phyloP scores from a whole-genome alignment of 2,113 vertebrate genomes.

The Gambusia affinis region DNA sequence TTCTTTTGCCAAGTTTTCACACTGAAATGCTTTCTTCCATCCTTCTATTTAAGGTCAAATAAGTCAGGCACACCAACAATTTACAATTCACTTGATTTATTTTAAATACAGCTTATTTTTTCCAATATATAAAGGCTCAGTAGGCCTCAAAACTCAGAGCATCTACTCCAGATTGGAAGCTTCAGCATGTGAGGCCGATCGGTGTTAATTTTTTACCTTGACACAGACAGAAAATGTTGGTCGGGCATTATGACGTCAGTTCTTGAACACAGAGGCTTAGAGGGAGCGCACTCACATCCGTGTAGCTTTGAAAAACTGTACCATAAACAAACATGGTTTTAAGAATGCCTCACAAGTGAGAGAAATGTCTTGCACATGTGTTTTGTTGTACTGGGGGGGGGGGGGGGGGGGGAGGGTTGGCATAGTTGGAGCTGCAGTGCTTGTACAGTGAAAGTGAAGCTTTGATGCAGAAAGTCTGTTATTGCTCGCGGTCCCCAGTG shows the following conservation, averaged over 20 bases:
- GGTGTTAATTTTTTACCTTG: constrained; percentile 25
- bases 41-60: not conserved
- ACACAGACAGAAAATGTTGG: constrained; percentile 29
- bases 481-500: constrained; percentile 21
- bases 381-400: constrained; percentile 28
- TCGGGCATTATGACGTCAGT: constrained; percentile 24
- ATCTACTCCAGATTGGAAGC: constrained; percentile 5
- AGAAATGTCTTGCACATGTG: constrained; percentile 40
- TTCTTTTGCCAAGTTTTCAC: not conserved
- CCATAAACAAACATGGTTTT: constrained; percentile 70
- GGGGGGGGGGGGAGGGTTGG: constrained; percentile 30
- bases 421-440: constrained; percentile 37
- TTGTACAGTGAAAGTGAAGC: constrained; percentile 47
- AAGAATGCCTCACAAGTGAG: constrained; percentile 43
- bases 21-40: not conserved
- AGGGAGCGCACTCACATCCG: constrained; percentile 53
- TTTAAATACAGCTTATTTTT: constrained; percentile 79
- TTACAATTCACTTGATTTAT: constrained; percentile 71
- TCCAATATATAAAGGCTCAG: constrained; percentile 40
- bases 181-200: constrained; percentile 50
- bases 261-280: constrained; percentile 59
- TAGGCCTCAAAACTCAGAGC: constrained; percentile 10
- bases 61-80: constrained; percentile 3
- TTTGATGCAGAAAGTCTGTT: constrained; percentile 29
- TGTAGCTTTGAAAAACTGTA: constrained; percentile 57